These are phyloP conservation scores for Poecilia wingei DNA, from an alignment of 2,797 vertebrate species.

Conservation along the genomic window DNA sequence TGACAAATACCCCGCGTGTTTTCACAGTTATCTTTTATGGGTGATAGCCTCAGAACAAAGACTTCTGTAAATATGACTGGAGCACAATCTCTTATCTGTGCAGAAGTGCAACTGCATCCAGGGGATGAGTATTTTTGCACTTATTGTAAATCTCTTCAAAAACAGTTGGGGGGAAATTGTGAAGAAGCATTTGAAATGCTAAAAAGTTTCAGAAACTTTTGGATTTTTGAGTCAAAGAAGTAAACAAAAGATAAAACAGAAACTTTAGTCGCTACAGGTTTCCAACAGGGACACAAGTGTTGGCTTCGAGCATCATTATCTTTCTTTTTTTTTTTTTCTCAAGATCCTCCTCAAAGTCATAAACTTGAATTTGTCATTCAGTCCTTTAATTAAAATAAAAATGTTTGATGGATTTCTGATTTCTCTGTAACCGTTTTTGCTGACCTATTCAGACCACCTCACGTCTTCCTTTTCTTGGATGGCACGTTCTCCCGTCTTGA, in stretches of 20 bases:
- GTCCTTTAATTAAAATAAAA: not conserved
- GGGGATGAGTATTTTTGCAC: not conserved
- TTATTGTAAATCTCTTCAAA: not conserved
- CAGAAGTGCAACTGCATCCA: not conserved
- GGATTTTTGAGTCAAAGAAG: not conserved
- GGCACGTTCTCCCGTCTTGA: not conserved
- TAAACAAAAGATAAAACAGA: not conserved
- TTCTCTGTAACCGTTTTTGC: not conserved
- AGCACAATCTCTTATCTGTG: not conserved
- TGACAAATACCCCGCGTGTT: not conserved
- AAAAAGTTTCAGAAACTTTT: not conserved
- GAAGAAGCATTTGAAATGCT: not conserved
- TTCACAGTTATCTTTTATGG: not conserved
- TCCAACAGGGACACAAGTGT: too few species aligned
- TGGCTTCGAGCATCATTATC: too few species aligned
- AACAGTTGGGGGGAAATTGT: not conserved
- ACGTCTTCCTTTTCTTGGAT: not conserved
- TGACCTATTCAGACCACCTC: not conserved
- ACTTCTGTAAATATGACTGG: not conserved
- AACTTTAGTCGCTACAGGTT: too few species aligned
- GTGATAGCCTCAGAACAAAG: not conserved
- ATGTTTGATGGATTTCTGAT: not conserved
- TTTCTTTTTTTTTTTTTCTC: too few species aligned
- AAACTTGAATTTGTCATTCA: not conserved
- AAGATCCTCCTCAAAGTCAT: not conserved